Evolutionary conservation across 1,140 invertebrate genomes (phyloP), one percentile per base, ranked within the genome.

Genomic region (Lucilia cuprina): DNA sequence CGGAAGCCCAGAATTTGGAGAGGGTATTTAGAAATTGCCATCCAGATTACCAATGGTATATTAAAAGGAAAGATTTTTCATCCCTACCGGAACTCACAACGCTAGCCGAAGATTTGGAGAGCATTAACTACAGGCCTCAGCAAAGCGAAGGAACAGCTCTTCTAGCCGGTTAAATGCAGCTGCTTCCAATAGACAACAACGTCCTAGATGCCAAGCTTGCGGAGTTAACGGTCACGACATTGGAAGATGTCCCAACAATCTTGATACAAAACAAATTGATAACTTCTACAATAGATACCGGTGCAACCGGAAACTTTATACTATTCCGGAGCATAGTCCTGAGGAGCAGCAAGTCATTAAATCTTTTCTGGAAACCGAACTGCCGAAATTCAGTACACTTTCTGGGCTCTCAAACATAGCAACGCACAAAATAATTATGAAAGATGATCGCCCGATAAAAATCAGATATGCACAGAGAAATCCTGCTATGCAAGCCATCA

Each of bases 1-100:
- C 74, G 12, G 74, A 77, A 25, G 74, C 19, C 7, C 30, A 78
- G 75, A 78, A 78, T 5, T 30, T 78, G 75, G 75, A 78, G n/a
- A 34, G 34, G 7, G 34, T 78, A 17, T 78, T 78, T 30, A 35
- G 12, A 34, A 78, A 78, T 34, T 17, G 21, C 21, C 30, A 12
- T 10, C 75, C 34, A 30, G 75, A 78, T n/a, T 78, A 78, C 30
- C 75, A 30, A 12, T 78, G 12, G 30, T 78, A 78, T 47, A 78
- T 78, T n/a, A 34, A 34, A 78, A 12, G 75, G n/a, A 21, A 30
- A 35, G 75, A 78, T 4, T 78, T 78, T 35, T 9, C 8, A 8
- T 17, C 75, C 10, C 75, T 78, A 12, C 30, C 17, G 9, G 75
- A 78, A 34, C 30, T 78, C 21, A n/a, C 34, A 19, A 12, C 21